phyloP scores from a whole-genome alignment of 2,888 invertebrate genomes.

The Mechanitis messenoides region DNA sequence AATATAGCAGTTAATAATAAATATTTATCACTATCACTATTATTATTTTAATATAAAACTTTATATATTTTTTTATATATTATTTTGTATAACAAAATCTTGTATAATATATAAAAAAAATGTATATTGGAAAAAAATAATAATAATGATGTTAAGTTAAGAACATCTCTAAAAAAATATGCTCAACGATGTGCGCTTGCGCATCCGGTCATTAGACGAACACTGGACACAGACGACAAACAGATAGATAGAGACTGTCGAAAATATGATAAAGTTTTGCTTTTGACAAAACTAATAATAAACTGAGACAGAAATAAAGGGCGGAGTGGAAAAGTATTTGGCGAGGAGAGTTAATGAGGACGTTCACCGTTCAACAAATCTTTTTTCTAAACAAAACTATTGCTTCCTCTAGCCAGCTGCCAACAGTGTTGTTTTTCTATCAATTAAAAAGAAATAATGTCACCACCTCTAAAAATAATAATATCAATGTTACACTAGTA shows the following conservation, averaged over 20 bases:
- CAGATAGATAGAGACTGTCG: slow-evolving; percentile 19
- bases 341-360: slow-evolving; percentile 57
- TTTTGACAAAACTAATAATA: slow-evolving; percentile 54
- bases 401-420: neutral
- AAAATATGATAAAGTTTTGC: slow-evolving; percentile 46
- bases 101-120: too few relatives aligned
- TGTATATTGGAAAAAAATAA: too few relatives aligned
- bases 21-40: too few relatives aligned
- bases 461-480: neutral
- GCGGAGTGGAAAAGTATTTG: slow-evolving; percentile 47
- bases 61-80: too few relatives aligned
- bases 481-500: too few relatives aligned
- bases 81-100: too few relatives aligned
- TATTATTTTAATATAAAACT: too few relatives aligned
- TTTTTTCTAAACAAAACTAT: neutral
- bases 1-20: too few relatives aligned
- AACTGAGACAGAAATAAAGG: slow-evolving; percentile 55
- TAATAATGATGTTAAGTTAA: too few relatives aligned
- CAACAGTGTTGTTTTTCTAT: neutral
- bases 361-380: slow-evolving; percentile 46
- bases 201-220: neutral
- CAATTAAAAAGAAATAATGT: neutral
- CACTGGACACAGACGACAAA: slow-evolving; percentile 41
- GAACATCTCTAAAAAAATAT: neutral
- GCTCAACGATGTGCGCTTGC: neutral